phyloP scores from a whole-genome alignment of 2,888 invertebrate genomes.

The Sesia apiformis region DNA sequence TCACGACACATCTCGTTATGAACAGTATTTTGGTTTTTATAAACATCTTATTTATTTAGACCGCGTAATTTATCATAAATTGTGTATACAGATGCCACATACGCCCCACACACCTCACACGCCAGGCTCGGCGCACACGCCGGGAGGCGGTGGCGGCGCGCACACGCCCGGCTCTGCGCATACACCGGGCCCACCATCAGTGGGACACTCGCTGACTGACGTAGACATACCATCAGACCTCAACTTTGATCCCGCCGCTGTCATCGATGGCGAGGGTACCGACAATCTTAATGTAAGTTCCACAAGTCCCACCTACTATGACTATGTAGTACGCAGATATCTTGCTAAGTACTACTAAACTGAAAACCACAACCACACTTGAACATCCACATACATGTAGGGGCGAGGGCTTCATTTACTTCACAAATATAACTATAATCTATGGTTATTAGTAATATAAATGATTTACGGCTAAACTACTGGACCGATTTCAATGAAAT shows the following conservation, averaged over 20 bases:
- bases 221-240: slow-evolving; percentile 90
- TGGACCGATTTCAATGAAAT: no score
- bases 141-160: slow-evolving; percentile 79
- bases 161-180: slow-evolving; percentile 82
- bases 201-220: slow-evolving; percentile 79
- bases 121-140: slow-evolving; percentile 85
- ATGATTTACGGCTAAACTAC: no score
- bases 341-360: background rate
- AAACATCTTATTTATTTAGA: background rate
- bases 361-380: background rate
- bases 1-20: no score
- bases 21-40: background rate
- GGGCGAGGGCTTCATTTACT: no score
- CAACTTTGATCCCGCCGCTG: slow-evolving; percentile 94
- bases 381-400: background rate
- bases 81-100: slow-evolving; percentile 77
- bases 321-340: background rate
- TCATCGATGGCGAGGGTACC: slow-evolving; percentile 93
- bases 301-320: background rate
- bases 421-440: no score
- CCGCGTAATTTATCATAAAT: background rate
- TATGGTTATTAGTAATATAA: no score
- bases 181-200: slow-evolving; percentile 86
- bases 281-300: slow-evolving; percentile 92
- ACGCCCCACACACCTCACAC: slow-evolving; percentile 83